phyloP scores from a whole-genome alignment of 2,888 invertebrate species.

The Limnephilus rhombicus region DNA sequence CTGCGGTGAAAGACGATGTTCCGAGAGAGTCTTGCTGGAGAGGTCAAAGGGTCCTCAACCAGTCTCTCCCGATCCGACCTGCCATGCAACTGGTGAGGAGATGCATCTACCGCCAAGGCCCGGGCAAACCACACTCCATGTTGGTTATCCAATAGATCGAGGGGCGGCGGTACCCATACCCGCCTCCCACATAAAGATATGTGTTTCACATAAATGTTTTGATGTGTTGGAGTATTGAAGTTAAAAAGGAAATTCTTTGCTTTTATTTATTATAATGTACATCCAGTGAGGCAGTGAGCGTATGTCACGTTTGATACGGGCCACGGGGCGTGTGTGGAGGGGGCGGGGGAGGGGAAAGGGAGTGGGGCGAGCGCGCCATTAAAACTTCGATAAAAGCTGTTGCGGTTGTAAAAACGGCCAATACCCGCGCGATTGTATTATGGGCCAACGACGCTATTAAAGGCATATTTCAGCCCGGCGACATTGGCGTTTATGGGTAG shows the following conservation, averaged over 20 bases:
- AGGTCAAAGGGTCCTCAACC: no score
- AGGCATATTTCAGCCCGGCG: constrained; percentile 50
- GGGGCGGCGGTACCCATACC: no score
- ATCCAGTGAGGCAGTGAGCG: not conserved
- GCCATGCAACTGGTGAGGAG: no score
- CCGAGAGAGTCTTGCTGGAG: no score
- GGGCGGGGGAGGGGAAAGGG: not conserved
- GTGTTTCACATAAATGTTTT: no score
- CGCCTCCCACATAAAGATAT: no score
- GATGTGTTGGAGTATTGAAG: no score
- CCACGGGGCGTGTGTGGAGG: not conserved
- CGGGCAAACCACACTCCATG: no score
- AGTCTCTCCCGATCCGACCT: no score
- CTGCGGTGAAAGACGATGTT: no score
- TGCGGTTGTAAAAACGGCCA: constrained; percentile 61
- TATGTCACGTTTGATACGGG: constrained; percentile 41
- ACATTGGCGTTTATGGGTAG: constrained; percentile 45
- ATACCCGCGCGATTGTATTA: constrained; percentile 56
- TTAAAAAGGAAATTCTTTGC: not conserved
- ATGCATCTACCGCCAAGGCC: no score
- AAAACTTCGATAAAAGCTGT: constrained; percentile 63
- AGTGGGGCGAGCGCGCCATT: constrained; percentile 47
- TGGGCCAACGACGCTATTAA: constrained; percentile 49
- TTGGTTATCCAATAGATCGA: no score
- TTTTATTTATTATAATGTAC: not conserved